Evolutionary conservation across 2,797 vertebrate genomes (phyloP), one percentile per base, ranked within the genome.

Genomic region (Sebastes kiyomatsui): DNA sequence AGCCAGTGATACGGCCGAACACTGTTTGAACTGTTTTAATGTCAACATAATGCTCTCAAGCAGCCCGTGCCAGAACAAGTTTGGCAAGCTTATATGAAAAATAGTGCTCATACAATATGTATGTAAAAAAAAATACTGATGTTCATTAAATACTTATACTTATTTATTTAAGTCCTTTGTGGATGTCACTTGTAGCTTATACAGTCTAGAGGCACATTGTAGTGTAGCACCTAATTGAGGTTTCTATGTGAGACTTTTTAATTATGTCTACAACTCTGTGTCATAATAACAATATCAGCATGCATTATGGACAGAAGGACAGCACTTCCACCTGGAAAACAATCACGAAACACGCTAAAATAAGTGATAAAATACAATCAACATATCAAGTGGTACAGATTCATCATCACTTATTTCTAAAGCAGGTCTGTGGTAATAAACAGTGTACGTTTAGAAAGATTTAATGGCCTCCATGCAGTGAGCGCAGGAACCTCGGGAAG

Each of bases 401-500:
- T 56, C 9, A 66, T 73, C 75, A 59, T 33, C 62, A 61, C 3
- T 23, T 54, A 5, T 79, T 60, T 67, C 56, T 76, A 67, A 79
- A 85, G 83, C 71, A 76, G 52, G 54, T 56, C 18, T 71, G 18
- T 25, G n/a, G 16, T 55, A 14, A 55, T 54, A 33, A 58, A 38
- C 20, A 2, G 20, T 22, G 13, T 11, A 3, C 1, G 46, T 69
- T 84, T 74, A 92, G 56, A 78, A 84, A 23, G 84, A 85, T 68
- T 76, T 90, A n/a, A 93, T 42, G 11, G 83, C 20, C 33, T 90
- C 85, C 61, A 84, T 80, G 65, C 93, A 90, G 72, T 92, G 96
- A 97, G 42, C 94, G 96, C 71, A 96, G 93, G 89, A 97, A 97
- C 14, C 96, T 93, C 7, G 96, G 96, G 82, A 96, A 97, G 23